Base-by-base conservation (phyloP, 2,888 invertebrate genomes). In the Drosophila rubida region DNA sequence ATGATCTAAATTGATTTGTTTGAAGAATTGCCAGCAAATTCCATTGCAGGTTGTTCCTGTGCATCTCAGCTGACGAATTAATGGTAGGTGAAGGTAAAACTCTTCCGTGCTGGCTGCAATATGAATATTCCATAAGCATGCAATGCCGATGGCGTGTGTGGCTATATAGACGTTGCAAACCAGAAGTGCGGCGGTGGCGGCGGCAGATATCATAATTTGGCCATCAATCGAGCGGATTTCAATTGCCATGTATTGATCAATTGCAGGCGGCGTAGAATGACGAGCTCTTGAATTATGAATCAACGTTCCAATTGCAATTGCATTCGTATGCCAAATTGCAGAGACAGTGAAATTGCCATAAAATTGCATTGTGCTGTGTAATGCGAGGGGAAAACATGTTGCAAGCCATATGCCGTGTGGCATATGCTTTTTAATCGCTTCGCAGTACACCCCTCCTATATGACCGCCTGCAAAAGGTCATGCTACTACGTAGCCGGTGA, bases 311-410 rank as follows among this genome's bases (percentile, higher is more conserved):
- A 46, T 32, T 48, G 46, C 19, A 42, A 53, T 48, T 37, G 65
- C 69, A 84, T 78, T 74, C 63, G 75, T 62, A 68, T 42, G 19
- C 8, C 14, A n/a, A 22, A 22, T 42, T 41, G 53, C 45, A 37
- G 27, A 53, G 75, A 59, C 77, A 68, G 66, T 80, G 69, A 74
- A 87, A 84, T 75, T 80, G 75, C 66, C 75, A 65, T 68, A 53
- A 71, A 86, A 86, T 76, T 65, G 80, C 65, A 68, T 77, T 86
- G 68, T 66, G 55, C 46, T 13, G 7, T 27, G 32, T 35, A 60
- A 62, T 51, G 44, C 22, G 45, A 39, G n/a, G 44, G 22, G 35
- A 5, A 27, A 53, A 64, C 69, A 55, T 61, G 25, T 30, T 39
- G 37, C 44, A 41, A 49, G 41, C 27, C 25, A 23, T 63, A 35